Base-by-base conservation (phyloP, 2,113 vertebrate species). In the Tricholaema leucomelas region DNA sequence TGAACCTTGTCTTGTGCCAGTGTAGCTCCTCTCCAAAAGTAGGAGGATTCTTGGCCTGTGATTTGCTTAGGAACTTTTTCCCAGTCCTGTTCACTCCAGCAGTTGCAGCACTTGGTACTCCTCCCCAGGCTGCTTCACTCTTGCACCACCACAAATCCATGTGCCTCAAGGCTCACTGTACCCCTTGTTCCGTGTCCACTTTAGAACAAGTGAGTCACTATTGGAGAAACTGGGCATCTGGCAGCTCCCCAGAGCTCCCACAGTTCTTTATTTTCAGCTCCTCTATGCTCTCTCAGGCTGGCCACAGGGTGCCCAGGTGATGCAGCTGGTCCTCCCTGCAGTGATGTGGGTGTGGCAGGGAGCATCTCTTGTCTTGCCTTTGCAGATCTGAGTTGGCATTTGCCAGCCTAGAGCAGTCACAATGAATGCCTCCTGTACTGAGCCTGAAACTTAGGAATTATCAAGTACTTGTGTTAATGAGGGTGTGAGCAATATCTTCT, bases 341-440 rank as follows among this genome's bases (percentile, higher is more conserved):
- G 2, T 60, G 65, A 5, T 24, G 15, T n/a, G 13, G 7, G 4
- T 42, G 7, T 0, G 0, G 5, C 15, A 14, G 15, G 18, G 27
- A 67, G 12, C 23, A 20, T 46, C 65, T 59, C 33, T 31, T 50
- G 11, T 5, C 56, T 84, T 84, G 15, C 5, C 58, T 84, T 64
- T 46, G 46, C 25, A 64, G 19, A 3, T 46, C 38, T 85, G 10
- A 3, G 38, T 82, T 65, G 69, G 14, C 6, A 28, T 66, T 36
- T 44, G 6, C 31, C 36, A 48, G 55, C 50, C 40, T 36, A 31
- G 9, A 46, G 27, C 2, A 1, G 10, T 15, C 70, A 28, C 27
- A 71, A n/a, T 69, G 38, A 78, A 63, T 52, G 18, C 30, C 14
- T 55, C 17, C 31, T 28, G 8, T 25, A 16, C 13, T 30, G 33